Percentiles rank a stretch among this genome's conserved stretches.
Conservation (phyloP, 2,888 invertebrate genomes). For the Conchocele bisecta region DNA sequence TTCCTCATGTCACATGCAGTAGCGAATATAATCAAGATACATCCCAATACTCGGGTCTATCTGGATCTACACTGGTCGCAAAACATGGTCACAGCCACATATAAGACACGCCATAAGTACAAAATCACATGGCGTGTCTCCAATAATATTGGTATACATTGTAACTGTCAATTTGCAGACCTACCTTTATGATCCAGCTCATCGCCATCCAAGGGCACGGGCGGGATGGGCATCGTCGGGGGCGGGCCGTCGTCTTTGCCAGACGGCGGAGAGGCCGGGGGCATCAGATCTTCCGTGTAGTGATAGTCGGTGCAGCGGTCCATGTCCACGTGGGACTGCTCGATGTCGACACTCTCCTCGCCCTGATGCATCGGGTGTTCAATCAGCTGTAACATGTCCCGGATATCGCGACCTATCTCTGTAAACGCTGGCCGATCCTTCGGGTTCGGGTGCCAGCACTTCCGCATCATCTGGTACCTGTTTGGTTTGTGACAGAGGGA, state of each 20-base stretch:
- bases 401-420: conserved; percentile 66
- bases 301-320: conserved; percentile 58
- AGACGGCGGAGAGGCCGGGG: conserved; percentile 27
- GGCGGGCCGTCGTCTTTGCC: conserved; percentile 30
- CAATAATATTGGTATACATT: no score
- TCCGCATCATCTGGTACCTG: conserved; percentile 74
- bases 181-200: no score
- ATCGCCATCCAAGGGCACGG: no score
- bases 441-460: conserved; percentile 71
- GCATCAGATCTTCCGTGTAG: conserved; percentile 55
- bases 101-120: no score
- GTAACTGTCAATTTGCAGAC: no score
- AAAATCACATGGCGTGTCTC: no score
- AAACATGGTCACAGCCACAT: no score
- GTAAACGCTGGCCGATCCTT: conserved; percentile 70
- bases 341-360: conserved; percentile 67
- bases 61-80: no score
- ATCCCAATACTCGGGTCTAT: no score
- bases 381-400: conserved; percentile 69
- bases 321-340: conserved; percentile 73
- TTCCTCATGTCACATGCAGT: no score
- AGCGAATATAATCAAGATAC: no score
- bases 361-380: conserved; percentile 74
- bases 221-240: conserved; percentile 26
- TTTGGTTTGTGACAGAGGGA: no score